Conservation (phyloP, 1,140 invertebrate species). For the Ceratina japonica region DNA sequence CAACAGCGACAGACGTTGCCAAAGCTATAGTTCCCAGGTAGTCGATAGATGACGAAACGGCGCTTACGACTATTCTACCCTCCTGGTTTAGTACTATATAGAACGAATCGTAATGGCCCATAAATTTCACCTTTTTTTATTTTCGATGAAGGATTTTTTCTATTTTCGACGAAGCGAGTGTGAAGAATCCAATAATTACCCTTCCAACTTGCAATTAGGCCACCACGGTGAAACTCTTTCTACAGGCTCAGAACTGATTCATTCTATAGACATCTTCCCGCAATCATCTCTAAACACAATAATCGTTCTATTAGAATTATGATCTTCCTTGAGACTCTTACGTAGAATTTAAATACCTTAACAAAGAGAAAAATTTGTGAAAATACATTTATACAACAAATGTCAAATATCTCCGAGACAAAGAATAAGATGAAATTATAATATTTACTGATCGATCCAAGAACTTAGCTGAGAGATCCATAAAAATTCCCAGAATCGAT, state of each 20-base stretch:
- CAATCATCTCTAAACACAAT: conserved; percentile 18
- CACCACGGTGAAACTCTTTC: conserved; percentile 64
- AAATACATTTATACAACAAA: too few species aligned
- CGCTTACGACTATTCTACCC: background rate
- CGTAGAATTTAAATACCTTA: too few species aligned
- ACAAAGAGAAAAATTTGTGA: too few species aligned
- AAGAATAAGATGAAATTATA: background rate
- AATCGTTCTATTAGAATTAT: too few species aligned
- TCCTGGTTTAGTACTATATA: conserved; percentile 49
- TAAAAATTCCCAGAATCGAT: conserved; percentile 34
- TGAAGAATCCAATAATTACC: conserved; percentile 75
- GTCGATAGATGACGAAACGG: conserved; percentile 5
- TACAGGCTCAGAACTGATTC: conserved; percentile 41
- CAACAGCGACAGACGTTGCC: background rate
- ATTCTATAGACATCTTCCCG: conserved; percentile 44
- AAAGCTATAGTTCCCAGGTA: rapidly evolving
- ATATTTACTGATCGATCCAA: background rate
- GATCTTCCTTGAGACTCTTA: too few species aligned
- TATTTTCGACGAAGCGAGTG: conserved; percentile 68
- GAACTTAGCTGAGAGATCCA: conserved; percentile 1
- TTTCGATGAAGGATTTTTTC: conserved; percentile 54
- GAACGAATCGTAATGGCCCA: conserved; percentile 71
- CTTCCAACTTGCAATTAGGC: conserved; percentile 69
- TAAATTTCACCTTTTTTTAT: conserved; percentile 68
- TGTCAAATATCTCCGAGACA: too few species aligned